Evolutionary conservation across 2,888 invertebrate species (phyloP).

Genomic region (Muschampia staudingeri): DNA sequence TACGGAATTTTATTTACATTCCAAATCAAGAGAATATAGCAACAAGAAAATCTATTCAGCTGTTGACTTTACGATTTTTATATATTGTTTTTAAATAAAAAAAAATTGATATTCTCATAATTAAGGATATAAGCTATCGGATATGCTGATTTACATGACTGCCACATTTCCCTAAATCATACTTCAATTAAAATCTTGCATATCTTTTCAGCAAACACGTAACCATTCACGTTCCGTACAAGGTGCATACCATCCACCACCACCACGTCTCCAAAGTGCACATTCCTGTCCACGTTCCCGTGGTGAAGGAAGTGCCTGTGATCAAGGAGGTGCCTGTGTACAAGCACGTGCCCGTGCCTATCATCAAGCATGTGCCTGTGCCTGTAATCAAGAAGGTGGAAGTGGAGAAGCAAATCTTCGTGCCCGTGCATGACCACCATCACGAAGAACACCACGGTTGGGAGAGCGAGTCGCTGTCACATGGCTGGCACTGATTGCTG

Average conservation of each 20-base stretch:
- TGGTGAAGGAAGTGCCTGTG: conserved; percentile 86
- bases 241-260: conserved; percentile 87
- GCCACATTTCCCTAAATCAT: too few species aligned
- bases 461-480: conserved; percentile 87
- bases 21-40: too few species aligned
- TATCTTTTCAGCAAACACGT: conserved; percentile 82
- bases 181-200: neutral
- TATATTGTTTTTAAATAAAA: too few species aligned
- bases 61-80: too few species aligned
- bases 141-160: too few species aligned
- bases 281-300: conserved; percentile 84
- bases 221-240: conserved; percentile 89
- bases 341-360: conserved; percentile 84
- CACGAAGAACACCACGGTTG: conserved; percentile 81
- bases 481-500: conserved; percentile 87
- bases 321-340: conserved; percentile 86
- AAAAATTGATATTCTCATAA: too few species aligned
- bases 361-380: conserved; percentile 82
- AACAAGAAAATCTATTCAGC: too few species aligned
- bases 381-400: conserved; percentile 84
- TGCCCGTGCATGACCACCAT: conserved; percentile 80
- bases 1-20: too few species aligned
- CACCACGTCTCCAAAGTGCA: conserved; percentile 88
- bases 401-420: conserved; percentile 85
- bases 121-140: too few species aligned